Conservation (phyloP, 2,113 vertebrate genomes). For the Sisor rabdophorus region DNA sequence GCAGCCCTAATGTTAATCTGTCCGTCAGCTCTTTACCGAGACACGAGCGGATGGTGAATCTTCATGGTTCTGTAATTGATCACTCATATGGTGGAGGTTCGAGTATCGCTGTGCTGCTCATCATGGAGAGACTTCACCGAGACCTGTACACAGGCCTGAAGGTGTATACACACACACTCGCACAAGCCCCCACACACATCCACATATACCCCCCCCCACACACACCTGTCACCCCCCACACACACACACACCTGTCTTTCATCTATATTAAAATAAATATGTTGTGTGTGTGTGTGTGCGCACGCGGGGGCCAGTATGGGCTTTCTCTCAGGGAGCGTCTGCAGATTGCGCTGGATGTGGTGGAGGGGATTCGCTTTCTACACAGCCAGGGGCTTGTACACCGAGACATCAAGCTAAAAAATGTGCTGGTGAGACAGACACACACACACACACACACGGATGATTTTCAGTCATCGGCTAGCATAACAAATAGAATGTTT, state of each 20-base stretch:
- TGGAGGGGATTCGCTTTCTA: constrained; percentile 94
- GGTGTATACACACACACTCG: constrained; percentile 62
- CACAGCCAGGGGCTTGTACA: constrained; percentile 94
- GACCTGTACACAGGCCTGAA: constrained; percentile 94
- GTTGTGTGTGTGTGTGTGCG: background rate
- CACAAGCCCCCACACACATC: background rate
- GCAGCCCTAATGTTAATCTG: no score
- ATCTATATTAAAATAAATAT: no score
- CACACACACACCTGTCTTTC: no score
- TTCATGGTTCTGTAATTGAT: constrained; percentile 95
- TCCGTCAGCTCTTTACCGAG: constrained; percentile 81
- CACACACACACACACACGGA: background rate
- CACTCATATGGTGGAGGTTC: constrained; percentile 87
- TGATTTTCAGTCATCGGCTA: no score
- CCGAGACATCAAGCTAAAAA: constrained; percentile 96
- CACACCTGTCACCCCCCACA: no score
- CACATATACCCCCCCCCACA: background rate
- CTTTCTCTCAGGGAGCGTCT: constrained; percentile 81
- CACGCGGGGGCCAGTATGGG: constrained; percentile 72
- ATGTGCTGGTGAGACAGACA: constrained; percentile 82
- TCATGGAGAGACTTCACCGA: constrained; percentile 92
- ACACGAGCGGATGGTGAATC: constrained; percentile 88
- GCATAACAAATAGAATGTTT: no score
- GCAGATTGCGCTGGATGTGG: constrained; percentile 91
- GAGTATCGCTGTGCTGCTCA: constrained; percentile 90